These are phyloP conservation scores for Spodoptera litura DNA, from an alignment of 1,140 invertebrate genomes.

Conservation along the genomic window DNA sequence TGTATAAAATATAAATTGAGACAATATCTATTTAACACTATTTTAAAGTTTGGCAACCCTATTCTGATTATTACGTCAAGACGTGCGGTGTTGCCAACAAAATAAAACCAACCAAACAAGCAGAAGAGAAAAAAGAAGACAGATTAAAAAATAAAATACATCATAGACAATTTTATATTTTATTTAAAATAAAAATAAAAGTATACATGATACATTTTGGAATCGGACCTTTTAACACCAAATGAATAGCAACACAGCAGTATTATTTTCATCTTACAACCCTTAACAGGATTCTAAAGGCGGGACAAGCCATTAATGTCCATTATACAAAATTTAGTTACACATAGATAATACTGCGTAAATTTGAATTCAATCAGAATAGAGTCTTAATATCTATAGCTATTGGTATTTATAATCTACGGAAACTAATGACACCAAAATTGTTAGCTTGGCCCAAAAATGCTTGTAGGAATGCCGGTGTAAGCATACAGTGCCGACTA, in stretches of 20 bases:
- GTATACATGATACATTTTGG: slow-evolving; percentile 43
- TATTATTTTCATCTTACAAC: slow-evolving; percentile 22
- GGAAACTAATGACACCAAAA: slow-evolving; percentile 34
- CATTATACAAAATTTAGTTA: not conserved
- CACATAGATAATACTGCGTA: slow-evolving; percentile 39
- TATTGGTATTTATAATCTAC: slow-evolving; percentile 34
- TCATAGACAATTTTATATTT: slow-evolving; percentile 35
- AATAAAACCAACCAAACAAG: slow-evolving; percentile 6
- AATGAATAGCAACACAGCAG: slow-evolving; percentile 35
- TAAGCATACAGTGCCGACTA: slow-evolving; percentile 48
- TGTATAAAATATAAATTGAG: slow-evolving; percentile 42
- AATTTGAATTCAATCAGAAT: slow-evolving; percentile 40
- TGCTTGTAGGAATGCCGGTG: slow-evolving; percentile 60
- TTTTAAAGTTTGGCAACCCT: slow-evolving; percentile 40
- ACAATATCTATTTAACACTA: slow-evolving; percentile 31
- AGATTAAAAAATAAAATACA: slow-evolving; percentile 38
- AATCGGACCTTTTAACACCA: slow-evolving; percentile 35
- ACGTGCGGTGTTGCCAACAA: slow-evolving; percentile 21
- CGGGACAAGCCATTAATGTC: not conserved
- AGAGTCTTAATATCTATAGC: slow-evolving; percentile 25
- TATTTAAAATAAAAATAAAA: slow-evolving; percentile 46
- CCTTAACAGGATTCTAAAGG: not conserved
- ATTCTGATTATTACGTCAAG: slow-evolving; percentile 26
- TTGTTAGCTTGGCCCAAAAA: slow-evolving; percentile 51
- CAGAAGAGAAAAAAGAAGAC: slow-evolving; percentile 8